Conservation (phyloP, 2,113 vertebrate species). For the Leptobrachium leishanense region DNA sequence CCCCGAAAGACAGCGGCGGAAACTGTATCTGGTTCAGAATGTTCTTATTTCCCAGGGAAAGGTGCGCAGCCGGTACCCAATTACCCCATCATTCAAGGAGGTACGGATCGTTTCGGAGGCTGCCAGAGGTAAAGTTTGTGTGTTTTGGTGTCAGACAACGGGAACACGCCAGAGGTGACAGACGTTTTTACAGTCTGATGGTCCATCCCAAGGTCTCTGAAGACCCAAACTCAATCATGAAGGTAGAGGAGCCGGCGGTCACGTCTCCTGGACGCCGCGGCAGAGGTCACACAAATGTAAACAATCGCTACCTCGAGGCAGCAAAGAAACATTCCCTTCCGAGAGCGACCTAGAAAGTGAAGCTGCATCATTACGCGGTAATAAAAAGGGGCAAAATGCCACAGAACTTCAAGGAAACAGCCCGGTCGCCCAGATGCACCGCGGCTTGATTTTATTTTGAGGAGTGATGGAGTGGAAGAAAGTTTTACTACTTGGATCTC, state of each 20-base stretch:
- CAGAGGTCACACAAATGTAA: constrained; percentile 2
- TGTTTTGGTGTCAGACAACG: constrained; percentile 19
- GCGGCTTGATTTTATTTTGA: no score
- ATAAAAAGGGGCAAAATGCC: no score
- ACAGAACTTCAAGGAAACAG: no score
- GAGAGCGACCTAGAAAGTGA: no score
- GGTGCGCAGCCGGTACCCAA: constrained; percentile 21
- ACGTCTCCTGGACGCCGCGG: neutral
- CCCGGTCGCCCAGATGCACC: no score
- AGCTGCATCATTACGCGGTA: no score
- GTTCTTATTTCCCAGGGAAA: constrained; percentile 33
- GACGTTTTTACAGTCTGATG: neutral
- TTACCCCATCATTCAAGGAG: constrained; percentile 29
- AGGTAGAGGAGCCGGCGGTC: constrained; percentile 5
- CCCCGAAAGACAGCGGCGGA: constrained; percentile 20
- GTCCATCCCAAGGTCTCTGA: neutral
- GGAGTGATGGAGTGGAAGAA: no score
- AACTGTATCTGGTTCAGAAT: constrained; percentile 23
- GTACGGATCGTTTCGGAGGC: constrained; percentile 18
- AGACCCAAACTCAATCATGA: constrained; percentile 18
- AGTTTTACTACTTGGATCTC: no score
- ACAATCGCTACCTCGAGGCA: neutral
- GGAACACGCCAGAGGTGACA: constrained; percentile 27
- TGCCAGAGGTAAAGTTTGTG: constrained; percentile 1
- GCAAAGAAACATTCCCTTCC: no score